Conservation (phyloP, 1,140 invertebrate species). For the Antheraea mylitta region DNA sequence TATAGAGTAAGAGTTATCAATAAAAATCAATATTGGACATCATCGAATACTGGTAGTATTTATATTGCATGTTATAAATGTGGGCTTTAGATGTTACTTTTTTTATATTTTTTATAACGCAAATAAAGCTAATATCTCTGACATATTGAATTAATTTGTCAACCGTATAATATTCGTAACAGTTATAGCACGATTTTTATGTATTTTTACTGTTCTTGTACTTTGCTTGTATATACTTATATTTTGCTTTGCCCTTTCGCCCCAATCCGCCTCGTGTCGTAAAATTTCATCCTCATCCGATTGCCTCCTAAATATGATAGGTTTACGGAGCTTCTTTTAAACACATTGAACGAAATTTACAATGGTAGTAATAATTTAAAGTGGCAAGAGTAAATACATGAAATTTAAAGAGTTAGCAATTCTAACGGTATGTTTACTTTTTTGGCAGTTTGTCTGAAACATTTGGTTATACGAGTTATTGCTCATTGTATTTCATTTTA, state of each 20-base stretch:
- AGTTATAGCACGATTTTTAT: too few relatives aligned
- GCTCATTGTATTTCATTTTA: neutral
- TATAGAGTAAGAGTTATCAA: too few relatives aligned
- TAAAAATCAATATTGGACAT: too few relatives aligned
- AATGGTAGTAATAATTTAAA: neutral
- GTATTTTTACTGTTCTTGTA: too few relatives aligned
- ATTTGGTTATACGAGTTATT: neutral
- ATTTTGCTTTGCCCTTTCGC: neutral
- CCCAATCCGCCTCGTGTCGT: neutral
- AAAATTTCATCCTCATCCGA: neutral
- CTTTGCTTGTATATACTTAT: neutral
- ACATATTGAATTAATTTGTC: too few relatives aligned
- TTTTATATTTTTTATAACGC: too few relatives aligned
- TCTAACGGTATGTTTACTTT: neutral
- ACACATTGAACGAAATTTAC: neutral
- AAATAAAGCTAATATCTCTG: too few relatives aligned
- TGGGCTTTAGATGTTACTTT: too few relatives aligned
- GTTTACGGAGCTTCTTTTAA: neutral
- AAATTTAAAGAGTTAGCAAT: neutral
- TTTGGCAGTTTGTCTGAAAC: neutral
- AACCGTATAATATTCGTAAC: too few relatives aligned
- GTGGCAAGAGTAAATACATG: neutral
- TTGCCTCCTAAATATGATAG: neutral
- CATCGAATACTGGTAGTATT: too few relatives aligned
- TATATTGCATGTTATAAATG: too few relatives aligned